Evolutionary conservation across 1,140 invertebrate species (phyloP).

Genomic region (Zaprionus capensis): DNA sequence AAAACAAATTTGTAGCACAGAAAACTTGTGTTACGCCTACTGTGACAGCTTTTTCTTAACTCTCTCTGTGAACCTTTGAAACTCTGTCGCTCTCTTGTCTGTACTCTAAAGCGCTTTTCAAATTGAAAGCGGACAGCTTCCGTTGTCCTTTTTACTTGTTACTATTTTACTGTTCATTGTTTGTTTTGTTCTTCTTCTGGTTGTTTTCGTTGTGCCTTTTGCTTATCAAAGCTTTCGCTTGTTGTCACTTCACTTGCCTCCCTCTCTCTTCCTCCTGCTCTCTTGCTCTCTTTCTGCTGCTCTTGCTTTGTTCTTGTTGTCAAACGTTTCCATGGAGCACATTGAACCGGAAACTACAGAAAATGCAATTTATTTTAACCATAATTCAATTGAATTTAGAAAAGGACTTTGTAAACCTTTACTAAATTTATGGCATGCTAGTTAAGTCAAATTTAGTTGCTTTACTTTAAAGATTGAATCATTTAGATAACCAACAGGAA

Average conservation of each 20-base stretch:
- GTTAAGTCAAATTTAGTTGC: neutral
- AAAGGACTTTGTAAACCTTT: slow-evolving; percentile 10
- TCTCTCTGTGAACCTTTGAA: neutral
- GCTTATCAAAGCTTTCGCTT: slow-evolving; percentile 70
- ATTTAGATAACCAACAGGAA: neutral
- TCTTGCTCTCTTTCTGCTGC: neutral
- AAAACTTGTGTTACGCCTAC: slow-evolving; percentile 16
- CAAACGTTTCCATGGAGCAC: slow-evolving; percentile 57
- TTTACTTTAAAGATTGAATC: neutral
- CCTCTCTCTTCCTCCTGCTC: neutral
- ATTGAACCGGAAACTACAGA: slow-evolving; percentile 53
- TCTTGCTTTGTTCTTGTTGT: slow-evolving; percentile 27
- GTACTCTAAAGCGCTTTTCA: slow-evolving; percentile 6
- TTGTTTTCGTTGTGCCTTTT: slow-evolving; percentile 31
- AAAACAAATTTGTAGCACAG: neutral
- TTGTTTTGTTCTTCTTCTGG: slow-evolving; percentile 34
- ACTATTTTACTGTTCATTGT: slow-evolving; percentile 34
- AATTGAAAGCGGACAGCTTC: slow-evolving; percentile 42
- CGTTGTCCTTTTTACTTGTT: slow-evolving; percentile 46
- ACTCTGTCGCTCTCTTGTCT: neutral
- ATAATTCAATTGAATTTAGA: slow-evolving; percentile 42
- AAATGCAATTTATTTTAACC: slow-evolving; percentile 53
- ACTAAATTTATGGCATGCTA: slow-evolving; percentile 4
- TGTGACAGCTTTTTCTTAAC: slow-evolving; percentile 26
- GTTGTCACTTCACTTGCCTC: slow-evolving; percentile 43